Percentiles rank a stretch among this genome's conserved stretches.
Evolutionary conservation across 1,140 invertebrate species (phyloP).

Genomic region (Ganaspis sp.): DNA sequence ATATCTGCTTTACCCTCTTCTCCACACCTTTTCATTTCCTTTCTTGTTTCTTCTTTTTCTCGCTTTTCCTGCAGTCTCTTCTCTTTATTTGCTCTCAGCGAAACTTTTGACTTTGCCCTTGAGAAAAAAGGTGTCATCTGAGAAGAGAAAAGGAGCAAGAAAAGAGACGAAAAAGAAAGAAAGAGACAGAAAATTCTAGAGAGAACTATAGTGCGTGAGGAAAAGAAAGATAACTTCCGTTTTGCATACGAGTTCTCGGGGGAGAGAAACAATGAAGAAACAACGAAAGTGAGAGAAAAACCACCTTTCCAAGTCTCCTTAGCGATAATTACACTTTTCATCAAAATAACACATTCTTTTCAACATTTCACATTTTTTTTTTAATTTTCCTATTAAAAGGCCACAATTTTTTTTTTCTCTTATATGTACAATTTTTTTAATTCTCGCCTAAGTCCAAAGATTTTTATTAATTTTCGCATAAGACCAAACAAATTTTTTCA

Average conservation of each 20-base stretch:
- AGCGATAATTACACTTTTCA: neutral
- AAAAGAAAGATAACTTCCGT: neutral
- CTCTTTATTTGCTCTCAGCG: conserved; percentile 40
- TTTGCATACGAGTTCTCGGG: neutral
- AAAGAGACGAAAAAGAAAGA: conserved; percentile 48
- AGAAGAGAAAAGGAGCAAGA: conserved; percentile 41
- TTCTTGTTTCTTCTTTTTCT: conserved; percentile 63
- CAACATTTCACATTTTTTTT: too few relatives aligned
- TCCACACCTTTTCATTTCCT: conserved; percentile 53
- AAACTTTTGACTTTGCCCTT: conserved; percentile 48
- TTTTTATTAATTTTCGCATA: too few relatives aligned
- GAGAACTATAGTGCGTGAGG: conserved; percentile 44
- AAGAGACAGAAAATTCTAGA: conserved; percentile 48
- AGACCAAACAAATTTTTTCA: too few relatives aligned
- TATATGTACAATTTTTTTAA: too few relatives aligned
- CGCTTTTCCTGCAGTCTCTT: conserved; percentile 43
- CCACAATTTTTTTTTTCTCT: too few relatives aligned
- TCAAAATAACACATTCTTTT: too few relatives aligned
- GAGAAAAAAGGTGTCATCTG: conserved; percentile 49
- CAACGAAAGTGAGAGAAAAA: conserved; percentile 50
- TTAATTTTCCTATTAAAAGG: too few relatives aligned
- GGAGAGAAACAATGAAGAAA: neutral
- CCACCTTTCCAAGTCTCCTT: conserved; percentile 32
- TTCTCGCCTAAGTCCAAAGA: too few relatives aligned
- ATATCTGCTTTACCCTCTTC: conserved; percentile 39